phyloP scores from a whole-genome alignment of 1,140 invertebrate species.

The Fopius arisanus region DNA sequence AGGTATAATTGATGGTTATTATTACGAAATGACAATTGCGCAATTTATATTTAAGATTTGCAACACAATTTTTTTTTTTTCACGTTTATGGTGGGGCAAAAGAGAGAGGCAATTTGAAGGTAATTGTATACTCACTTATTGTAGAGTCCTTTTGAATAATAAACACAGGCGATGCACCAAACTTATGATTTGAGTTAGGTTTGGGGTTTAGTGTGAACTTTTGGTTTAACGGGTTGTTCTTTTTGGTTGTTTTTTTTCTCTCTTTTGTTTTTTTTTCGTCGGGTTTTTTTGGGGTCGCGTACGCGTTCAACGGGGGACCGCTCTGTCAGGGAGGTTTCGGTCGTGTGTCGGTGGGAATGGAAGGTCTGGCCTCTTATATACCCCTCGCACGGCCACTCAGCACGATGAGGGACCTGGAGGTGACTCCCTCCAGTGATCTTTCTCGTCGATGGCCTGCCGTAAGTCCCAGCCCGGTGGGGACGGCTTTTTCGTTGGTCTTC shows the following conservation, averaged over 20 bases:
- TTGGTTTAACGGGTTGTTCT: neutral
- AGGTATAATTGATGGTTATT: neutral
- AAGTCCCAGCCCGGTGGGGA: neutral
- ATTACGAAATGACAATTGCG: neutral
- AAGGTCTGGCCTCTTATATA: slow-evolving; percentile 62
- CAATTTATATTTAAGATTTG: slow-evolving; percentile 2
- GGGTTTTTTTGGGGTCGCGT: slow-evolving; percentile 35
- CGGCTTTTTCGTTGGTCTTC: too few species aligned
- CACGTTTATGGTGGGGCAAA: neutral
- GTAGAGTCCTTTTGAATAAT: neutral
- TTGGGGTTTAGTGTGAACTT: neutral
- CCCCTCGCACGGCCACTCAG: slow-evolving; percentile 47
- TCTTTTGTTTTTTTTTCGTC: neutral
- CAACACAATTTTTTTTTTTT: neutral
- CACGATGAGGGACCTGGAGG: slow-evolving; percentile 31
- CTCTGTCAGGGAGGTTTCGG: slow-evolving; percentile 56
- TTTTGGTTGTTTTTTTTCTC: neutral
- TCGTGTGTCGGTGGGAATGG: slow-evolving; percentile 61
- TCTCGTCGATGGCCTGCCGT: neutral
- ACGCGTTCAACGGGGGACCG: slow-evolving; percentile 40
- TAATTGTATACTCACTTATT: neutral
- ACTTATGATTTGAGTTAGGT: neutral
- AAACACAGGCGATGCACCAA: neutral
- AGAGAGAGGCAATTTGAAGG: neutral
- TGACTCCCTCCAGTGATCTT: neutral